Conservation (phyloP, 2,888 invertebrate species). For the Sisyra terminalis region DNA sequence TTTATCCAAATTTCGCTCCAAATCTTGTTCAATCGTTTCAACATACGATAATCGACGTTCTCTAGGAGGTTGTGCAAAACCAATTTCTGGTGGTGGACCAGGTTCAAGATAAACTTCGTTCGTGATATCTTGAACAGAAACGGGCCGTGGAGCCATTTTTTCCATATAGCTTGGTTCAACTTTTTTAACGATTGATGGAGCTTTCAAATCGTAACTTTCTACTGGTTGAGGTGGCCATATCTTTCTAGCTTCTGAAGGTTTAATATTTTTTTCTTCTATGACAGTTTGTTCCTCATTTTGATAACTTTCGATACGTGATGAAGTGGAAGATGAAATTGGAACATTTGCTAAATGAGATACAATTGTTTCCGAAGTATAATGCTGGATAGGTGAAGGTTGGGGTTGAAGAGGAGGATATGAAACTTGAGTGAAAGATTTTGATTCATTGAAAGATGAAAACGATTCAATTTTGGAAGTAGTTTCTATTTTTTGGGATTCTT, state of each 20-base stretch:
- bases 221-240: conserved; percentile 27
- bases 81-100: conserved; percentile 50
- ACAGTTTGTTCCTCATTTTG: conserved; percentile 17
- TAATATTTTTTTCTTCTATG: conserved; percentile 25
- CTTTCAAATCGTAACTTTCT: conserved; percentile 26
- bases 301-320: conserved; percentile 12
- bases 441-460: conserved; percentile 2
- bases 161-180: conserved; percentile 19
- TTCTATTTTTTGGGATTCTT: conserved; percentile 3
- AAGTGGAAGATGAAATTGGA: conserved; percentile 15
- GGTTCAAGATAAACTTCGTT: conserved; percentile 40
- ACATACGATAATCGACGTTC: conserved; percentile 35
- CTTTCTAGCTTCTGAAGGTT: conserved; percentile 30
- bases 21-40: conserved; percentile 36
- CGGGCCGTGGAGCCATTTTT: conserved; percentile 20
- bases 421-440: conserved; percentile 6
- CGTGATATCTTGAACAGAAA: conserved; percentile 27
- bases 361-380: conserved; percentile 27
- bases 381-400: conserved; percentile 16
- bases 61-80: conserved; percentile 34
- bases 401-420: conserved; percentile 12
- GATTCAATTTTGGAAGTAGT: conserved; percentile 6
- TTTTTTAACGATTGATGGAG: conserved; percentile 31
- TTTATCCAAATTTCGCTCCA: conserved; percentile 32
- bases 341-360: conserved; percentile 26